Evolutionary conservation across 1,140 invertebrate genomes (phyloP), one percentile per base, ranked within the genome.

Genomic region (Ceratosolen fusciceps): DNA sequence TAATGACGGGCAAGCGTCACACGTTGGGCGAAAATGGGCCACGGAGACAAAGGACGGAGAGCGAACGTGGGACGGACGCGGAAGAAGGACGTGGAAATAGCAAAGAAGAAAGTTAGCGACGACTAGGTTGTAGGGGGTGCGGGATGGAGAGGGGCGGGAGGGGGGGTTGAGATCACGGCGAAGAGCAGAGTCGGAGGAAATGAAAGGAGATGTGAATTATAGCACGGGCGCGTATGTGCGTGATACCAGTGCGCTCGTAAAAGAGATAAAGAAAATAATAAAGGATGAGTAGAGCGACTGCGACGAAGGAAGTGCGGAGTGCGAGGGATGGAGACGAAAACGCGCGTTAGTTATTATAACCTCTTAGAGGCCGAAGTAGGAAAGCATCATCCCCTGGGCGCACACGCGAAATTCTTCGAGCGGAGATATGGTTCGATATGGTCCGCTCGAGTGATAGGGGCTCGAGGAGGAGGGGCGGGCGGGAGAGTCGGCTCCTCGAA

Each of bases 261-360:
- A 60, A 43, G 34, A 58, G 72, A 60, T 74, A 74, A 60, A 60
- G 24, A 67, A 67, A 77, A 70, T 71, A 77, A 77, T 77, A 71
- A 54, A 52, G 24, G 62, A 76, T 39, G 37, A 31, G 16, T 21
- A 4, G 34, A 62, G 29, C 9, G 8, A 2, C 31, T 19, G 14
- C 4, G 34, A 19, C 4, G 3, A n/a, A n/a, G n/a, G n/a, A n/a
- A n/a, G n/a, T n/a, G n/a, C n/a, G n/a, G 24, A 31, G 14, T 37
- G 1, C 67, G n/a, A 21, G 12, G 0, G 10, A 47, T n/a, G n/a
- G 37, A 43, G 65, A 39, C 37, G n/a, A 14, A 24, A 39, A 43
- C 43, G 4, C 34, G 10, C 37, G 10, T 62, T n/a, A n/a, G n/a
- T n/a, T n/a, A n/a, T n/a, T 62, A 62, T 34, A 26, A 2, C 60